phyloP scores from a whole-genome alignment of 2,797 vertebrate species.

The Sardinella longiceps region DNA sequence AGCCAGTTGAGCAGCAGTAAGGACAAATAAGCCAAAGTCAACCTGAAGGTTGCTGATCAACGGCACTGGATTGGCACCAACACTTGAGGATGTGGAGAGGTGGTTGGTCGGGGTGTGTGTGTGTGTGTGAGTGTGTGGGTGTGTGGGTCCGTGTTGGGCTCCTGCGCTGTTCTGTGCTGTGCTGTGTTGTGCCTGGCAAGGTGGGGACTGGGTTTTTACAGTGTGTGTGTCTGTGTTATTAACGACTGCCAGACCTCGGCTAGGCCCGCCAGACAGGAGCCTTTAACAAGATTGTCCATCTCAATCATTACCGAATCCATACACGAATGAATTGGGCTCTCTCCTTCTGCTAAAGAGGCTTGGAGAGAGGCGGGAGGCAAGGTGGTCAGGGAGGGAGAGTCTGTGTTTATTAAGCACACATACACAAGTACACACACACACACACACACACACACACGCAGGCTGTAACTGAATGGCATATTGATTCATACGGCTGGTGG shows the following conservation, averaged over 20 bases:
- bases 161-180: neutral
- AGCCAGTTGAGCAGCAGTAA: neutral
- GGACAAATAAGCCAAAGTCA: neutral
- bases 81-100: neutral
- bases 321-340: neutral
- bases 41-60: neutral
- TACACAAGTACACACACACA: conserved; percentile 3
- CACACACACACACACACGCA: neutral
- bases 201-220: neutral
- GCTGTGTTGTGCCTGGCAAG: neutral
- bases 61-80: neutral
- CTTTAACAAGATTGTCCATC: conserved; percentile 16
- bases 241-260: neutral
- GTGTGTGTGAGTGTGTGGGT: neutral
- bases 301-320: conserved; percentile 16
- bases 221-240: conserved; percentile 4
- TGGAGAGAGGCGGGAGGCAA: neutral
- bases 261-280: neutral
- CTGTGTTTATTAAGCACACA: neutral
- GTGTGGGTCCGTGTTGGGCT: neutral
- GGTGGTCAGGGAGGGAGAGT: neutral
- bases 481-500: conserved; percentile 1
- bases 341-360: neutral
- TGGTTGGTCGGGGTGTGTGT: neutral
- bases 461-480: neutral